Conservation (phyloP, 2,113 vertebrate genomes). For the Macquaria australasica region DNA sequence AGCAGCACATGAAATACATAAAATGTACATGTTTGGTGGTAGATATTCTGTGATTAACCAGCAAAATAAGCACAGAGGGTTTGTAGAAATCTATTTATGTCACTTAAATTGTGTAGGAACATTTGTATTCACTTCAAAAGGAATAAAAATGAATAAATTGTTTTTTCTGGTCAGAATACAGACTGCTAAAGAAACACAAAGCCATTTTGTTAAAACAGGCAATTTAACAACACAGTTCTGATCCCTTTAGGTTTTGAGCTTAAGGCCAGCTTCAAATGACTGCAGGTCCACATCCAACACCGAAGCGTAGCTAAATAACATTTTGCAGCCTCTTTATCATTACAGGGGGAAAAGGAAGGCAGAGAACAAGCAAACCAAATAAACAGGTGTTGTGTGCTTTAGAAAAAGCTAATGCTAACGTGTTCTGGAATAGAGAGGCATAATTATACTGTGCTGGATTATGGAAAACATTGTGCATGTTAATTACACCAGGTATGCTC, state of each 20-base stretch:
- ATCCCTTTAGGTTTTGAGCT: constrained; percentile 66
- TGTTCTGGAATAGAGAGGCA: constrained; percentile 86
- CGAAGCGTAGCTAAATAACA: constrained; percentile 71
- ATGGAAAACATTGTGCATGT: constrained; percentile 87
- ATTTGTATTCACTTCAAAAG: constrained; percentile 37
- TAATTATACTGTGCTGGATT: constrained; percentile 88
- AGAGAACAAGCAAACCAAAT: constrained; percentile 83
- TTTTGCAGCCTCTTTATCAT: constrained; percentile 78
- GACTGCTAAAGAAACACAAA: constrained; percentile 17
- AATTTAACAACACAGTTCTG: constrained; percentile 48
- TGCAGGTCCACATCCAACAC: constrained; percentile 59
- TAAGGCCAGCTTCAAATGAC: constrained; percentile 65
- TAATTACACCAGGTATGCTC: constrained; percentile 89
- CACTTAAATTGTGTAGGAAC: constrained; percentile 13
- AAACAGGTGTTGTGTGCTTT: constrained; percentile 88
- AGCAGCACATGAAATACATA: constrained; percentile 55
- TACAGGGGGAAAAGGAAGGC: constrained; percentile 60
- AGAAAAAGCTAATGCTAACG: constrained; percentile 86
- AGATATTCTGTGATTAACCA: constrained; percentile 30
- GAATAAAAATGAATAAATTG: constrained; percentile 1
- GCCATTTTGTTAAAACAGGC: constrained; percentile 35
- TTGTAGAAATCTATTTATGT: constrained; percentile 15
- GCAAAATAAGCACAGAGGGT: neutral
- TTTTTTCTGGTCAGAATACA: neutral
- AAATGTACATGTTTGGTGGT: constrained; percentile 35